phyloP scores from a whole-genome alignment of 2,113 vertebrate species.

The Fulmarus glacialis region DNA sequence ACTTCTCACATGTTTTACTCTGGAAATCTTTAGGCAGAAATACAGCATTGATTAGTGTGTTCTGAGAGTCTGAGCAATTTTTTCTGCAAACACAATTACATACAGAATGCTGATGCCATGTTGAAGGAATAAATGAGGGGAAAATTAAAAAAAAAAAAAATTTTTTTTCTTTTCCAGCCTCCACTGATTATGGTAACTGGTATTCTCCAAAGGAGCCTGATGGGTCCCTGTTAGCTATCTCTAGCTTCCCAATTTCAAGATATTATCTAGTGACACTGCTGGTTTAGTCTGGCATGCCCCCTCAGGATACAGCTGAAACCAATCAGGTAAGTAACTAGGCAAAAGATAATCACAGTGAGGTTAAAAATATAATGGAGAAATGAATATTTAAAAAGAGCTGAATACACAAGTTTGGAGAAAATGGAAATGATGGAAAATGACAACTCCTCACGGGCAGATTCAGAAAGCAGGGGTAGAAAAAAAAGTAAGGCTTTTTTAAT shows the following conservation, averaged over 20 bases:
- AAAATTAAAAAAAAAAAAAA: not conserved
- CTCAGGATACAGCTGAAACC: constrained; percentile 13
- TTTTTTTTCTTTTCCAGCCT: not conserved
- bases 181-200: not conserved
- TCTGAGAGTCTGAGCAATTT: not conserved
- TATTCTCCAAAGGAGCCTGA: not conserved
- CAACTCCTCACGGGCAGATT: not conserved
- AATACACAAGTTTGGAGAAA: constrained; percentile 29
- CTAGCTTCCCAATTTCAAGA: not conserved
- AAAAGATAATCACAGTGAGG: constrained; percentile 14
- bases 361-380: constrained; percentile 62
- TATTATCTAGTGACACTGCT: not conserved
- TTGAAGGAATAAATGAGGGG: not conserved
- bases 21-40: not conserved
- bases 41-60: not conserved
- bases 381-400: constrained; percentile 53
- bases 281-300: not conserved
- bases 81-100: not conserved
- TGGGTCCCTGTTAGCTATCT: not conserved
- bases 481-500: not conserved
- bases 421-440: constrained; percentile 2
- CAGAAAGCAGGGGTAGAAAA: not conserved
- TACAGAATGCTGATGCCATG: not conserved
- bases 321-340: constrained; percentile 21
- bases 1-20: not conserved